phyloP scores from a whole-genome alignment of 2,888 invertebrate species.

The Automeris io region DNA sequence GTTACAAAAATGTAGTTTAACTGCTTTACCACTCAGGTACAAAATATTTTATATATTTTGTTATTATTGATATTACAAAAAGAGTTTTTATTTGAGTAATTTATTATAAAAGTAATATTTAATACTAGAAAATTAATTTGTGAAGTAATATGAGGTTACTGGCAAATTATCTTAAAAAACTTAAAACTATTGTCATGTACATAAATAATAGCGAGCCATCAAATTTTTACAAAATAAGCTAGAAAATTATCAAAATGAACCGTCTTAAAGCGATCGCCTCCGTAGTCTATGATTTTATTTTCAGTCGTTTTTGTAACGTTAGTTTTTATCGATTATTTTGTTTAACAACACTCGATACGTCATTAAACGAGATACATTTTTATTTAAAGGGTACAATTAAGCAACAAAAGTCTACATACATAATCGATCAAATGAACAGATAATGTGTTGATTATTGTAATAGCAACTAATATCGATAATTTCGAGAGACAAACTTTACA shows the following conservation, averaged over 20 bases:
- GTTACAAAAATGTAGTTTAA: too few relatives aligned
- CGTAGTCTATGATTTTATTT: conserved; percentile 2
- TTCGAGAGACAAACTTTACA: too few relatives aligned
- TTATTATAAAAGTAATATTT: too few relatives aligned
- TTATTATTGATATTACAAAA: too few relatives aligned
- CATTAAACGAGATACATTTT: too few relatives aligned
- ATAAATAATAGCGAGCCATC: conserved; percentile 5
- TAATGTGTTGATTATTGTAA: too few relatives aligned
- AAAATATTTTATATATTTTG: too few relatives aligned
- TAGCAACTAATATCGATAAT: too few relatives aligned
- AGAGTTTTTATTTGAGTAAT: too few relatives aligned
- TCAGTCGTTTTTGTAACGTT: neutral
- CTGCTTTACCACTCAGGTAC: too few relatives aligned
- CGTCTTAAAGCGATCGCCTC: conserved; percentile 3
- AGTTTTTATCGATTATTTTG: neutral
- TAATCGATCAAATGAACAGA: too few relatives aligned
- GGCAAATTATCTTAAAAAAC: conserved; percentile 11
- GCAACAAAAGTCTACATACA: neutral
- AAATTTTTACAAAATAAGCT: conserved; percentile 1
- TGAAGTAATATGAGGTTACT: conserved; percentile 9
- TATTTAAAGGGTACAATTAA: neutral
- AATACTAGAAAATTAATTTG: too few relatives aligned
- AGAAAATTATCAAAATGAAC: conserved; percentile 3
- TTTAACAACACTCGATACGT: neutral
- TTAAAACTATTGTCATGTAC: conserved; percentile 18